Evolutionary conservation across 2,888 invertebrate species (phyloP).

Genomic region (Siphonodentalium dalli): DNA sequence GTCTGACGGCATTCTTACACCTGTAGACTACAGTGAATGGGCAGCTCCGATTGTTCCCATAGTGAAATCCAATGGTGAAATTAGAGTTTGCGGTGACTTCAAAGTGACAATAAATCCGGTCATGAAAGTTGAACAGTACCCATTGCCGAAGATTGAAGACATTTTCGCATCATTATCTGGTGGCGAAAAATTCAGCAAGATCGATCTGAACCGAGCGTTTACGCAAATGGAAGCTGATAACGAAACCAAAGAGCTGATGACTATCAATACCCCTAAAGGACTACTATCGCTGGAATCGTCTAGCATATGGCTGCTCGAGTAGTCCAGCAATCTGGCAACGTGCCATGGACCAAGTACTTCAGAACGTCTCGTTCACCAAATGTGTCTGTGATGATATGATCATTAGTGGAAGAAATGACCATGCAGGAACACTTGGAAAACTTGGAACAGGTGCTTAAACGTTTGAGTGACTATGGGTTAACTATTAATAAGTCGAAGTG

Average conservation of each 20-base stretch:
- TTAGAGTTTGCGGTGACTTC: constrained; percentile 41
- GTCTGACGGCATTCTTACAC: too few relatives aligned
- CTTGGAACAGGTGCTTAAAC: neutral
- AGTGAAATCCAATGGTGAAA: too few relatives aligned
- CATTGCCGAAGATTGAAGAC: constrained; percentile 36
- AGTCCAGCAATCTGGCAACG: constrained; percentile 33
- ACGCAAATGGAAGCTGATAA: constrained; percentile 26
- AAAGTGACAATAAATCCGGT: constrained; percentile 38
- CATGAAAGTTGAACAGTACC: constrained; percentile 43
- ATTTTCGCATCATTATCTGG: constrained; percentile 35
- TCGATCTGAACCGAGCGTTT: constrained; percentile 34
- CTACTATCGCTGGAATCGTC: constrained; percentile 27
- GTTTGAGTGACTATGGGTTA: neutral
- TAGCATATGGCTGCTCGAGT: constrained; percentile 28
- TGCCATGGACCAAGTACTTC: constrained; percentile 26
- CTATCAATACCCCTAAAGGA: constrained; percentile 33
- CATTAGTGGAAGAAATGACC: constrained; percentile 9
- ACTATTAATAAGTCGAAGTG: constrained; percentile 3
- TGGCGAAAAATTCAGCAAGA: constrained; percentile 32
- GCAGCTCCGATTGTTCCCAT: too few relatives aligned
- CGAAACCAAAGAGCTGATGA: constrained; percentile 13
- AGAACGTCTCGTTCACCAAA: constrained; percentile 7
- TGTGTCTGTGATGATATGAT: constrained; percentile 24
- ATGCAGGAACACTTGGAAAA: constrained; percentile 12
- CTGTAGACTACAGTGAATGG: too few relatives aligned